A percentile compares a stretch with the other conserved stretches of the same genome.
phyloP scores from a whole-genome alignment of 2,888 invertebrate genomes.

The Caenorhabditis wallacei region DNA sequence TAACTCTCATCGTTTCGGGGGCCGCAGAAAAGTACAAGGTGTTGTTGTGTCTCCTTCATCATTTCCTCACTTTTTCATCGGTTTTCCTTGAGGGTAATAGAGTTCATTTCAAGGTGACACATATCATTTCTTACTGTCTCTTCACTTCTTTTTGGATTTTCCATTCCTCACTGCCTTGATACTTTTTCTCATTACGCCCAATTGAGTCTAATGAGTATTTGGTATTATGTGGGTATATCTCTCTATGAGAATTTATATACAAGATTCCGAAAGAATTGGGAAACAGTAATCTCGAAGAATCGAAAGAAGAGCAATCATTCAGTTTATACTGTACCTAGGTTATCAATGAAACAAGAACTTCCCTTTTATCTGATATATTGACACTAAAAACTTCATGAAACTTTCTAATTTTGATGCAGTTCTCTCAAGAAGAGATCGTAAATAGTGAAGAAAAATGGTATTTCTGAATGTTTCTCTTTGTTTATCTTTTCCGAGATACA shows the following conservation, averaged over 20 bases:
- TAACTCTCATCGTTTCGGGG: conserved; percentile 26
- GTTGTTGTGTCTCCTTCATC: conserved; percentile 25
- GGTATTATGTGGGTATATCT: conserved; percentile 19
- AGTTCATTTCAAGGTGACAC: conserved; percentile 53
- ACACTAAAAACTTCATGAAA: too few relatives aligned
- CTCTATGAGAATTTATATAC: not conserved
- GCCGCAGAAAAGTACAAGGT: conserved; percentile 41
- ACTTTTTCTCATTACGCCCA: conserved; percentile 41
- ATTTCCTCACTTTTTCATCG: conserved; percentile 26
- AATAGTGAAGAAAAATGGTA: too few relatives aligned
- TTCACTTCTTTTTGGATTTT: not conserved
- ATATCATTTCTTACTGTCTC: conserved; percentile 20
- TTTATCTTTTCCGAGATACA: too few relatives aligned
- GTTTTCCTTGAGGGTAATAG: conserved; percentile 37
- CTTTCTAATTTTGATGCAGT: too few relatives aligned
- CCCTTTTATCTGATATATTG: too few relatives aligned
- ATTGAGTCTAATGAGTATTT: conserved; percentile 41
- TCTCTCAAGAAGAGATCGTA: too few relatives aligned
- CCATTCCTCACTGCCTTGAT: conserved; percentile 2
- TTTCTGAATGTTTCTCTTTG: too few relatives aligned
- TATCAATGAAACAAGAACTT: not conserved
- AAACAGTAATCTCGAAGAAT: too few relatives aligned
- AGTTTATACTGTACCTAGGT: too few relatives aligned
- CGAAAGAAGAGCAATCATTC: too few relatives aligned
- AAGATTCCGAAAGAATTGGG: not conserved